phyloP scores from a whole-genome alignment of 1,140 invertebrate species.

The Anthonomus grandis region DNA sequence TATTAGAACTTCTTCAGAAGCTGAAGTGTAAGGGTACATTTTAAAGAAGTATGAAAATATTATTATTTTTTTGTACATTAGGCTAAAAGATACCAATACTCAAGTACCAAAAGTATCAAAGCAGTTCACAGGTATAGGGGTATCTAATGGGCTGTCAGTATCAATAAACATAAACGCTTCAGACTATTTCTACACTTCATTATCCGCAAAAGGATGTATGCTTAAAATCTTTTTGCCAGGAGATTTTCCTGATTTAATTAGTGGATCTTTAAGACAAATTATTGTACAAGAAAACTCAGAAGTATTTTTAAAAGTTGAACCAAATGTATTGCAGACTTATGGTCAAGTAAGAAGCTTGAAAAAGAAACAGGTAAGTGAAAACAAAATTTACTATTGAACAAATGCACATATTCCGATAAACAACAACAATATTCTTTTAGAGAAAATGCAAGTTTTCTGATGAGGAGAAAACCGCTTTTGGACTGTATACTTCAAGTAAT shows the following conservation, averaged over 20 bases:
- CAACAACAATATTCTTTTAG: constrained; percentile 34
- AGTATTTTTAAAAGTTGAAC: constrained; percentile 28
- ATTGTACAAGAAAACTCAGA: constrained; percentile 24
- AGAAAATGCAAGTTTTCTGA: constrained; percentile 56
- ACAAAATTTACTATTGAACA: no score
- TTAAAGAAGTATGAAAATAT: background rate
- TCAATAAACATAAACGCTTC: constrained; percentile 20
- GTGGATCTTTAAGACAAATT: constrained; percentile 38
- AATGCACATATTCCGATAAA: background rate
- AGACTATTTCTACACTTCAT: constrained; percentile 30
- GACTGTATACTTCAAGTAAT: constrained; percentile 56
- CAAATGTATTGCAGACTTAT: constrained; percentile 28
- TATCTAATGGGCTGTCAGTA: constrained; percentile 19
- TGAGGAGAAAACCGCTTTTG: constrained; percentile 46
- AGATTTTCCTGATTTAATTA: constrained; percentile 51
- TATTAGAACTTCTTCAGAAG: constrained; percentile 3
- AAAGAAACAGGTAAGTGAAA: constrained; percentile 28
- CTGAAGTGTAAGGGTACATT: constrained; percentile 5
- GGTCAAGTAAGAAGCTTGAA: constrained; percentile 32
- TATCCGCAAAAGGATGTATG: constrained; percentile 21
- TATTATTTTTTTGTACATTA: background rate
- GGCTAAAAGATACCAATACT: background rate
- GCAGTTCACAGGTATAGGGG: constrained; percentile 8
- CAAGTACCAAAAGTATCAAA: background rate
- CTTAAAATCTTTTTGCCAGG: constrained; percentile 31